Percentiles rank a stretch among this genome's conserved stretches.
phyloP scores from a whole-genome alignment of 2,888 invertebrate genomes.

The Busseola fusca region DNA sequence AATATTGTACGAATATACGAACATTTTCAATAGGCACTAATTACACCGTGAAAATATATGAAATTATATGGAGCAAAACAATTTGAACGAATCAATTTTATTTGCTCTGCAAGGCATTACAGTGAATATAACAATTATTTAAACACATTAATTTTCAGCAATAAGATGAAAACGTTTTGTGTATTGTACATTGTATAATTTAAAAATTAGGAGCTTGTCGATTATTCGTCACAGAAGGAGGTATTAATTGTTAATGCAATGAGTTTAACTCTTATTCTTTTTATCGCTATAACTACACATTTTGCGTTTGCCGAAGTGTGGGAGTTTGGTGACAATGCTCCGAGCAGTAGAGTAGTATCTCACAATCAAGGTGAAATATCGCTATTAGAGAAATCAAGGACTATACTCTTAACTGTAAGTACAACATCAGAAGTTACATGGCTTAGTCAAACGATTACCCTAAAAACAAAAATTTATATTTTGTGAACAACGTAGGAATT shows the following conservation, averaged over 20 bases:
- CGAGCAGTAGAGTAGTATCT: constrained; percentile 10
- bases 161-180: neutral
- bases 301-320: constrained; percentile 33
- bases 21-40: constrained; percentile 1
- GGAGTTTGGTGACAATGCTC: constrained; percentile 40
- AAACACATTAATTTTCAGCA: neutral
- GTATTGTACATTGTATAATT: neutral
- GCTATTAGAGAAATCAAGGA: constrained; percentile 37
- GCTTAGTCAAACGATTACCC: neutral
- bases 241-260: constrained; percentile 19
- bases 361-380: constrained; percentile 35
- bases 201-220: neutral
- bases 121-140: neutral
- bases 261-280: constrained; percentile 19
- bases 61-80: constrained; percentile 28
- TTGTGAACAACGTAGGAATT: neutral
- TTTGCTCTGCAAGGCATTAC: neutral
- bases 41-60: neutral
- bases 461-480: neutral
- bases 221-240: neutral
- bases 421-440: neutral
- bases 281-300: constrained; percentile 1
- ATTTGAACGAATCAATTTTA: constrained; percentile 43
- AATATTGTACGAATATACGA: neutral
- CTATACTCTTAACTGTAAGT: constrained; percentile 40